Conservation (phyloP, 2,888 invertebrate species). For the Meteorus cinctellus region DNA sequence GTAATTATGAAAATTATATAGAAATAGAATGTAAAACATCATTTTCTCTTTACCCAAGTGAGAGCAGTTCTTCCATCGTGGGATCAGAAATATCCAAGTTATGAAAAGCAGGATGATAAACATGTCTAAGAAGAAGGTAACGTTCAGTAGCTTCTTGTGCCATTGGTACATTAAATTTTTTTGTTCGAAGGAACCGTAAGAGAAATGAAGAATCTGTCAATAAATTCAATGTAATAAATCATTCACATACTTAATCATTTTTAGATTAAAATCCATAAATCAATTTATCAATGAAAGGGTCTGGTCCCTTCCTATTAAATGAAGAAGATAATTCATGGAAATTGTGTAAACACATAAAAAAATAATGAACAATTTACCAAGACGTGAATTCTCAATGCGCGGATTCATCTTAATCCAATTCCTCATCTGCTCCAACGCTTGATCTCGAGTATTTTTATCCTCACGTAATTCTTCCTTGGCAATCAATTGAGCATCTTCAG, state of each 20-base stretch:
- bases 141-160: slow-evolving; percentile 86
- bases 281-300: too few relatives aligned
- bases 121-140: slow-evolving; percentile 84
- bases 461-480: slow-evolving; percentile 82
- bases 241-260: background rate
- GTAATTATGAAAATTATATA: background rate
- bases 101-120: slow-evolving; percentile 84
- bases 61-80: slow-evolving; percentile 81
- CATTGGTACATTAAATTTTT: slow-evolving; percentile 87
- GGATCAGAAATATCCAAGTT: slow-evolving; percentile 83
- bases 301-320: too few relatives aligned
- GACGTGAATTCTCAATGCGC: slow-evolving; percentile 80
- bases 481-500: slow-evolving; percentile 78
- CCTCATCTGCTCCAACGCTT: slow-evolving; percentile 80
- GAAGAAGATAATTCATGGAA: too few relatives aligned
- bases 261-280: too few relatives aligned
- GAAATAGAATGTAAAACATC: background rate
- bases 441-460: slow-evolving; percentile 78
- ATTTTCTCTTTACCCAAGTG: slow-evolving; percentile 77
- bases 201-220: slow-evolving; percentile 80
- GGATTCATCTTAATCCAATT: slow-evolving; percentile 84
- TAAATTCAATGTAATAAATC: slow-evolving; percentile 11
- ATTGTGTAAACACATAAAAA: too few relatives aligned
- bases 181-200: slow-evolving; percentile 84
- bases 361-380: slow-evolving; percentile 75